A percentile compares a stretch with the other conserved stretches of the same genome.
Evolutionary conservation across 2,888 invertebrate genomes (phyloP).

Genomic region (Cerastoderma edule): DNA sequence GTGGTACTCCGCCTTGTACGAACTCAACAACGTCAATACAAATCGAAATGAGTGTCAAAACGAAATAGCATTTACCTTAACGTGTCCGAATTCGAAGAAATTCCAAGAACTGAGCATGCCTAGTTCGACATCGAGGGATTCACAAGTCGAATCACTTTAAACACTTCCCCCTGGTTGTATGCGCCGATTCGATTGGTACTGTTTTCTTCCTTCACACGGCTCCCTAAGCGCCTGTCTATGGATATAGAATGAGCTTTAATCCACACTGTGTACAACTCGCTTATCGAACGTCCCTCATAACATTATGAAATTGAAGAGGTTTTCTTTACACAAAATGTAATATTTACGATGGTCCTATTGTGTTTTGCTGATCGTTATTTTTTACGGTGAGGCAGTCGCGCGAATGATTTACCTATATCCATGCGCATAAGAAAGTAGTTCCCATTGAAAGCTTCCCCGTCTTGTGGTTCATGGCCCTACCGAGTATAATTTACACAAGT

Average conservation of each 20-base stretch:
- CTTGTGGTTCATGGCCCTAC: constrained; percentile 23
- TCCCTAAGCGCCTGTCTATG: no score
- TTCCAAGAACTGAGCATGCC: constrained; percentile 14
- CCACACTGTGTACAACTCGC: background rate
- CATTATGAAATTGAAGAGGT: background rate
- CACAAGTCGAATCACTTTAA: constrained; percentile 20
- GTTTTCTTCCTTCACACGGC: no score
- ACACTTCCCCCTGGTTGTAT: constrained; percentile 11
- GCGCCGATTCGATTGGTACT: constrained; percentile 16
- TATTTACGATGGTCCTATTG: constrained; percentile 27
- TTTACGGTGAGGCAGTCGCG: constrained; percentile 37
- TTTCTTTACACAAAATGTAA: background rate
- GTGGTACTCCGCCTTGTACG: no score
- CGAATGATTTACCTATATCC: constrained; percentile 45
- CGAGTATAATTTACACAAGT: constrained; percentile 18
- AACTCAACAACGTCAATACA: no score
- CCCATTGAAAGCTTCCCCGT: constrained; percentile 22
- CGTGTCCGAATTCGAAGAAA: constrained; percentile 26
- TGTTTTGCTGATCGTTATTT: constrained; percentile 31
- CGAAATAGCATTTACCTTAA: constrained; percentile 43
- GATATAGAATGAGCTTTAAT: background rate
- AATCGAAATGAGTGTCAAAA: background rate
- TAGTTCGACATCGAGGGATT: constrained; percentile 16
- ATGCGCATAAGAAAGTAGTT: constrained; percentile 55
- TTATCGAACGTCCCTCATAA: background rate